Evolutionary conservation across 2,113 vertebrate species (phyloP), one percentile per base, ranked within the genome.

Genomic region (Hemibagrus wyckioides): DNA sequence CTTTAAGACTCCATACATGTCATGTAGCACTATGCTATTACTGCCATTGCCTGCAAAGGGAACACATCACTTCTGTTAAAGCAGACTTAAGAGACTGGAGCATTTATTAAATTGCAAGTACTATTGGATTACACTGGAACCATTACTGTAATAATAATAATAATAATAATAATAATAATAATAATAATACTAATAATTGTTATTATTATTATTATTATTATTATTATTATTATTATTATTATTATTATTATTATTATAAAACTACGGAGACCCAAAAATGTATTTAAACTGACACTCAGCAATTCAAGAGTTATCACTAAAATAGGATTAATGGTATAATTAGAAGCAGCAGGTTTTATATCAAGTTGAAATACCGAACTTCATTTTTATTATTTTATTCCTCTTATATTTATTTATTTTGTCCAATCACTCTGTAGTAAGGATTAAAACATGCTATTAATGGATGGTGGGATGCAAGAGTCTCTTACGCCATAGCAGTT

Each of bases 1-100:
- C 90, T 86, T 87, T 89, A 30, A 48, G 73, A 56, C 36, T 88
- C 90, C 82, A 89, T 85, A 92, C 50, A 41, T 82, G 17, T 76
- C 65, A 36, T 69, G 6, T 23, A 71, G n/a, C 33, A 39, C 41
- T 4, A 86, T 69, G 63, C 84, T 88, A 88, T 83, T 88, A 82
- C 89, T 88, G 65, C 33, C 83, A 84, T 83, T 75, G 89, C 61
- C 82, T 88, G 11, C 80, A 86, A 87, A 86, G 90, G 90, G 86
- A 82, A 71, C 52, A 4, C 39, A 36, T 73, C 33, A 48, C 61
- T 44, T 56, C 15, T 80, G 44, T n/a, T 56, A 36, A 79, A 79
- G 28, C 17, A 52, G 28, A 77, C 25, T 15, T n/a, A 19, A 77
- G 44, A 77, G 13, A 14, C 44, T 30, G 44, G 75, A 50, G 6